phyloP scores from a whole-genome alignment of 2,888 invertebrate genomes.

The Mythimna loreyi region DNA sequence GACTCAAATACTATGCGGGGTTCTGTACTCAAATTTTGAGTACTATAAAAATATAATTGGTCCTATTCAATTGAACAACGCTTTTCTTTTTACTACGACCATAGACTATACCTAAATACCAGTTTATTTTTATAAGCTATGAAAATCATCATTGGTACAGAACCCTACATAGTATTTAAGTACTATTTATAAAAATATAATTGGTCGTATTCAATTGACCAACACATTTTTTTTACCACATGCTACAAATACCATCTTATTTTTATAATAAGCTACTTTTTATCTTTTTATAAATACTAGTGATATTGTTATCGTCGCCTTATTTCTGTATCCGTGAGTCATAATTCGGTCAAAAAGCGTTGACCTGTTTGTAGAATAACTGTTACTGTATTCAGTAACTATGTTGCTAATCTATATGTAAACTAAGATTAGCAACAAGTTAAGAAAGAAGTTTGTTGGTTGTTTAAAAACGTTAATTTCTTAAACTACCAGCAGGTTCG shows the following conservation, averaged over 20 bases:
- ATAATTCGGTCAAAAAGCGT: conserved; percentile 28
- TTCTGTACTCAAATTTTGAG: background rate
- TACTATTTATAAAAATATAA: background rate
- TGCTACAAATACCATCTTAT: background rate
- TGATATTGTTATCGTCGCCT: conserved; percentile 6
- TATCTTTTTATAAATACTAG: conserved; percentile 8
- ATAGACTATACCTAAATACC: no score
- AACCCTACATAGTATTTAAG: no score
- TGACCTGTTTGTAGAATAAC: conserved; percentile 17
- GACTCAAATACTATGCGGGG: no score
- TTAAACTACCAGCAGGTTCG: no score
- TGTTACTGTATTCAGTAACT: background rate
- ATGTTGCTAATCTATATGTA: background rate
- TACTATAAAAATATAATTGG: background rate
- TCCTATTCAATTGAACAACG: background rate
- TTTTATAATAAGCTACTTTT: conserved; percentile 10
- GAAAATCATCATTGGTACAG: no score
- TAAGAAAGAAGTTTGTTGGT: no score
- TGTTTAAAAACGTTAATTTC: background rate
- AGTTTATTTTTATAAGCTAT: no score
- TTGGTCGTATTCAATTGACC: background rate
- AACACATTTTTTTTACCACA: no score
- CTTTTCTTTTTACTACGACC: no score
- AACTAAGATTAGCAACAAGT: no score
- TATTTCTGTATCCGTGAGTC: conserved; percentile 13